Percentiles rank a stretch among this genome's conserved stretches.
phyloP scores from a whole-genome alignment of 2,888 invertebrate genomes.

The Nycteola revayana region DNA sequence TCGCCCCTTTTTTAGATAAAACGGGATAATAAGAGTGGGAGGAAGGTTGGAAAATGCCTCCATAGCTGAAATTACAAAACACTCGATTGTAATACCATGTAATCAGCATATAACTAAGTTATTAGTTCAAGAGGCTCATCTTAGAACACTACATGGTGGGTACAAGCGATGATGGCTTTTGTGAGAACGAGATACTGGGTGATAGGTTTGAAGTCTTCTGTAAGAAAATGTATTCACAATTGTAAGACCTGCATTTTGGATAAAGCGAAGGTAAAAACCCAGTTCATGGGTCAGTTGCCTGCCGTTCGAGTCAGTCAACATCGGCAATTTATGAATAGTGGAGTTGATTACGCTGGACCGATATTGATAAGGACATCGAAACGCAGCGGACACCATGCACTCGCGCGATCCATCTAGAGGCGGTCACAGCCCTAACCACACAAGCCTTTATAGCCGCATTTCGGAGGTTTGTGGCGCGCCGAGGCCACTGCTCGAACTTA shows the following conservation, averaged over 20 bases:
- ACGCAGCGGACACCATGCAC: conserved; percentile 21
- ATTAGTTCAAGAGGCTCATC: conserved; percentile 26
- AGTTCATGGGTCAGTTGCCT: conserved; percentile 24
- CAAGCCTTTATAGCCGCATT: conserved; percentile 27
- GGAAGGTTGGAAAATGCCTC: conserved; percentile 14
- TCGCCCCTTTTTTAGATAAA: conserved; percentile 16
- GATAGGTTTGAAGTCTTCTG: conserved; percentile 8
- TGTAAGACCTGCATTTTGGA: conserved; percentile 17
- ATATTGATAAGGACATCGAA: conserved; percentile 10
- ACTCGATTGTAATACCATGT: conserved; percentile 10
- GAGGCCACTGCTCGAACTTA: conserved; percentile 18
- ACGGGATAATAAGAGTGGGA: conserved; percentile 15
- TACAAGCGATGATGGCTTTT: conserved; percentile 21
- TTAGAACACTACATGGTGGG: conserved; percentile 28
- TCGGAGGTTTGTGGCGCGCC: conserved; percentile 16
- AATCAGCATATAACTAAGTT: conserved; percentile 11
- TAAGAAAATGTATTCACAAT: conserved; percentile 9
- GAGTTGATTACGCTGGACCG: conserved; percentile 24
- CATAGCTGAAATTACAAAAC: conserved; percentile 4
- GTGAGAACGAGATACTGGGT: conserved; percentile 21
- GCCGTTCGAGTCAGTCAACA: conserved; percentile 10
- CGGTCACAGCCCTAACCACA: conserved; percentile 30
- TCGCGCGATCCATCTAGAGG: conserved; percentile 35
- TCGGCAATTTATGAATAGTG: conserved; percentile 11
- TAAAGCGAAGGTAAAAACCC: conserved; percentile 4